Conservation (phyloP, 2,888 invertebrate genomes). For the Agrotis exclamationis region DNA sequence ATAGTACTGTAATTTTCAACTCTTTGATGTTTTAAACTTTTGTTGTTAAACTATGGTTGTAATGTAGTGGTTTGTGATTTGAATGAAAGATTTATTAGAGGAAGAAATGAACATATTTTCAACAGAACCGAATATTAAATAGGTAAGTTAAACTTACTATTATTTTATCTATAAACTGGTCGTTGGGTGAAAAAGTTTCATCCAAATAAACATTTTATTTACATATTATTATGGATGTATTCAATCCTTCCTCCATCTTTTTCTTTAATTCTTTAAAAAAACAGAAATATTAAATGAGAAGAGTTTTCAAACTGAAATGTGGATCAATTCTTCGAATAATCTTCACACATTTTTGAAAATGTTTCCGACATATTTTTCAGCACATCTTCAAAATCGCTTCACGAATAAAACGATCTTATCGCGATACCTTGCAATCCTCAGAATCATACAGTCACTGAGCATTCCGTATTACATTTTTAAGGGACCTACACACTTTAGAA, state of each 20-base stretch:
- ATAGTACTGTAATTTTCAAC: constrained; percentile 13
- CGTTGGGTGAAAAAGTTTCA: not conserved
- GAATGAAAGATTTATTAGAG: not conserved
- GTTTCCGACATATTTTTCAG: constrained; percentile 10
- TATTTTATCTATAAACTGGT: not conserved
- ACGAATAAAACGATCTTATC: constrained; percentile 16
- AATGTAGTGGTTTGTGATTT: constrained; percentile 48
- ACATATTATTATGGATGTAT: not conserved
- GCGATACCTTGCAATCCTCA: constrained; percentile 17
- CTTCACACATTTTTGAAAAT: constrained; percentile 10
- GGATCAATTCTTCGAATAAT: no score
- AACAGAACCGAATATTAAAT: constrained; percentile 37
- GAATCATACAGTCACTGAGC: constrained; percentile 38
- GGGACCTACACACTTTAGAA: not conserved
- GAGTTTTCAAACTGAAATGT: not conserved
- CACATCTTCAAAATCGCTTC: constrained; percentile 13
- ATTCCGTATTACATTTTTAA: constrained; percentile 10
- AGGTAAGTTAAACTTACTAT: constrained; percentile 53
- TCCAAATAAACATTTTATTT: not conserved
- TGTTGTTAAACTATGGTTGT: constrained; percentile 14
- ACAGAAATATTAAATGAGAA: not conserved
- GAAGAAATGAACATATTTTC: constrained; percentile 38
- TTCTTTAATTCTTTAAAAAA: not conserved
- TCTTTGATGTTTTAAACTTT: constrained; percentile 6
- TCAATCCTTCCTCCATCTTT: not conserved